Evolutionary conservation across 1,140 invertebrate genomes (phyloP), one percentile per base, ranked within the genome.

Genomic region (Cherax quadricarinatus): DNA sequence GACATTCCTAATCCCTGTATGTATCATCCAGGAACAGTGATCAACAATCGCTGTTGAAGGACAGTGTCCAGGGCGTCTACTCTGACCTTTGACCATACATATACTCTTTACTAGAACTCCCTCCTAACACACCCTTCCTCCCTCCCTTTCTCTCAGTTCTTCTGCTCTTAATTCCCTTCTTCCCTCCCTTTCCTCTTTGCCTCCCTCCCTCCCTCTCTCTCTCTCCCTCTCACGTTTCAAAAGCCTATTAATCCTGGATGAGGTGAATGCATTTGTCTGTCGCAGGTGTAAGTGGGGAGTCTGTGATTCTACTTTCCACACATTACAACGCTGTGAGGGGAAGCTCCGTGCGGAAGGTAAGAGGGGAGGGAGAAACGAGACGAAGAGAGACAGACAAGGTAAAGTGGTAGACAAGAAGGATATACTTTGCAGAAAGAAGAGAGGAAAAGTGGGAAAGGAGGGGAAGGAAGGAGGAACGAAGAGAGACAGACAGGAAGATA

Each of bases 361-460:
- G 41, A 24, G 24, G 60, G 62, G 83, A n/a, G 48, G 49, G 86
- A 87, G 87, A 62, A 48, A 81, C 53, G 51, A 30, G 49, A 53
- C 62, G 75, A 81, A 24, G 16, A 24, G 60, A 78, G 81, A 60
- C 53, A 4, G 21, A 24, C 12, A 16, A n/a, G n/a, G 51, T 1
- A 49, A 41, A 6, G 79, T 66, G 78, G 75, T 10, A 66, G 87
- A 7, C n/a, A 7, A 18, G 87, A 51, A 3, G 30, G 57, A 81
- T 60, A 49, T 12, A 48, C 24, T 41, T 41, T 62, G 75, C 0
- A 57, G 30, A 10, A 66, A 24, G 41, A 24, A 81, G 30, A 9
- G 48, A 41, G 75, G 41, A 24, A 51, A 41, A 24, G 80, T 73
- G 66, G 57, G 24, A 57, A 30, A 41, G 49, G 48, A 30, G 30